phyloP scores from a whole-genome alignment of 1,140 invertebrate species.

The Drosophila serrata region DNA sequence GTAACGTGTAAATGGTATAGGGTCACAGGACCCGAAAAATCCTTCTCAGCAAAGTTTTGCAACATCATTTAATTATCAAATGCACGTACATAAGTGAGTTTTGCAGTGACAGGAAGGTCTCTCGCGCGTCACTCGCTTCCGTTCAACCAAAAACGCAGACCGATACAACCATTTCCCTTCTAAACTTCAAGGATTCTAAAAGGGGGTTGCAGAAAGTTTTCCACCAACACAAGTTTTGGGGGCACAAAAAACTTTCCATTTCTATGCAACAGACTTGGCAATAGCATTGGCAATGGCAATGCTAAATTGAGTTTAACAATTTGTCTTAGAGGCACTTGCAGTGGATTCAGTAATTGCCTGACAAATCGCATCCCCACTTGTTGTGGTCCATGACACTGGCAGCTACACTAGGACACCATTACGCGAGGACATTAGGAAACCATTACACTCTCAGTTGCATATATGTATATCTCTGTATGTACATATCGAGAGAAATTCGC shows the following conservation, averaged over 20 bases:
- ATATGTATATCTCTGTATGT: not conserved
- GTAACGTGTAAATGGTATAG: slow-evolving; percentile 2
- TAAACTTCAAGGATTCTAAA: slow-evolving; percentile 25
- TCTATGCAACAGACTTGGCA: slow-evolving; percentile 41
- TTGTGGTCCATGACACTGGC: slow-evolving; percentile 32
- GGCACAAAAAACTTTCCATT: slow-evolving; percentile 38
- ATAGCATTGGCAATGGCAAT: slow-evolving; percentile 37
- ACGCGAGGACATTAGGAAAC: slow-evolving; percentile 1
- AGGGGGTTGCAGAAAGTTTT: slow-evolving; percentile 21
- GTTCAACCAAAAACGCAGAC: not conserved
- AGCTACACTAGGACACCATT: not conserved
- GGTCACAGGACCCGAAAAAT: slow-evolving; percentile 15
- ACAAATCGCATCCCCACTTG: slow-evolving; percentile 43
- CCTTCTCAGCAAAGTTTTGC: slow-evolving; percentile 40
- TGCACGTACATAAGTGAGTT: slow-evolving; percentile 51
- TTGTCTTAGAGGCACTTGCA: slow-evolving; percentile 53
- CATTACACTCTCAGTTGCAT: not conserved
- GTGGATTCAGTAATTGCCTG: slow-evolving; percentile 53
- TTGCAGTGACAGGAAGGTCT: slow-evolving; percentile 43
- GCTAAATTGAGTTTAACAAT: slow-evolving; percentile 57
- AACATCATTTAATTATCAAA: slow-evolving; percentile 63
- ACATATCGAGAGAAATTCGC: slow-evolving; percentile 13
- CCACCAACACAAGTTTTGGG: slow-evolving; percentile 27
- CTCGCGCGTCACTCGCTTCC: slow-evolving; percentile 15
- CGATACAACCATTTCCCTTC: slow-evolving; percentile 13